phyloP scores from a whole-genome alignment of 1,140 invertebrate genomes.

The Formica exsecta region DNA sequence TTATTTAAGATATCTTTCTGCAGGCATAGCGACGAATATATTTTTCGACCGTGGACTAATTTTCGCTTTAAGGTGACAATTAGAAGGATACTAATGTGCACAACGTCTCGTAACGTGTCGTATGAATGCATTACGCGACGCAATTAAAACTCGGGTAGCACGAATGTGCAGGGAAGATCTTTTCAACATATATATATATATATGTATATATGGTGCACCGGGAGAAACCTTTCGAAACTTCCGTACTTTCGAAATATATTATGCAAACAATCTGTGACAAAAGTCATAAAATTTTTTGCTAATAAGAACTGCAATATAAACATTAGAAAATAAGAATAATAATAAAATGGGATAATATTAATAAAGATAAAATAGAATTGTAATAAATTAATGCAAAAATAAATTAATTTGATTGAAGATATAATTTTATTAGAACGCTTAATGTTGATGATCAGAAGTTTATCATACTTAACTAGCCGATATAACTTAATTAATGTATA shows the following conservation, averaged over 20 bases:
- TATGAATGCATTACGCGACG: constrained; percentile 51
- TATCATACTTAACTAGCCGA: background rate
- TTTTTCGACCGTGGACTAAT: constrained; percentile 35
- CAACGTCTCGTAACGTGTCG: constrained; percentile 37
- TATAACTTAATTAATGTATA: constrained; percentile 13
- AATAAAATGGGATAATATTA: background rate
- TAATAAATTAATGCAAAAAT: background rate
- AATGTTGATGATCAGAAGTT: background rate
- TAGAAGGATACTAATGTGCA: constrained; percentile 50
- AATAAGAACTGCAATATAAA: too few species aligned
- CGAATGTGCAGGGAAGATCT: constrained; percentile 16
- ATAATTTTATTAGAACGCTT: constrained; percentile 17
- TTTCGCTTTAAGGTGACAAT: constrained; percentile 49
- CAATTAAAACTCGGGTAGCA: constrained; percentile 48
- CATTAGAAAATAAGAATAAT: background rate
- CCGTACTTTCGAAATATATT: background rate
- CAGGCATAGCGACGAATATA: constrained; percentile 21
- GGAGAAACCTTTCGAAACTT: background rate
- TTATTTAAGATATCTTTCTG: constrained; percentile 18
- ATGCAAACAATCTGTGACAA: background rate
- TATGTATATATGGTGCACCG: constrained; percentile 14
- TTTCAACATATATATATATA: background rate
- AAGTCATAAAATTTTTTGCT: background rate
- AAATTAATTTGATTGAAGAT: constrained; percentile 1
- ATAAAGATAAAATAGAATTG: background rate